phyloP scores from a whole-genome alignment of 2,113 vertebrate species.

The Ranitomeya imitator region DNA sequence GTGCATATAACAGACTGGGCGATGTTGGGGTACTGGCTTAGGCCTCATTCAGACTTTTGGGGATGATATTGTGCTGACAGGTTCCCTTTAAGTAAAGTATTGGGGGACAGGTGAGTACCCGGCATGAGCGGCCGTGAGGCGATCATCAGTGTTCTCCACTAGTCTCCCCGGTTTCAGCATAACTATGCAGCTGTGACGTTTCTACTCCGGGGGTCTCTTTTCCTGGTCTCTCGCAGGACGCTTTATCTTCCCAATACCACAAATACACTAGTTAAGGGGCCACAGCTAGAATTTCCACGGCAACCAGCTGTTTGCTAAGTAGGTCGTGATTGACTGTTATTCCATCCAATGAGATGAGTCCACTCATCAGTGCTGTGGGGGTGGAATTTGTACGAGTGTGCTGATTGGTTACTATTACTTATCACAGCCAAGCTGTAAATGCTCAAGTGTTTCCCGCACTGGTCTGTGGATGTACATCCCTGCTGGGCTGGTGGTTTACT shows the following conservation, averaged over 20 bases:
- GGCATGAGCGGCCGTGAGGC: too few species aligned
- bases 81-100: too few species aligned
- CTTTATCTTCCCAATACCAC: neutral
- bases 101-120: too few species aligned
- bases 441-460: too few species aligned
- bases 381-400: neutral
- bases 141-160: neutral
- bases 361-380: neutral
- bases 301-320: neutral
- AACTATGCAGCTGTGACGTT: neutral
- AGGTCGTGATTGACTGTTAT: neutral
- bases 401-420: conserved; percentile 7
- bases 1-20: too few species aligned
- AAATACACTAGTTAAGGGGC: conserved; percentile 13
- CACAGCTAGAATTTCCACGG: conserved; percentile 27
- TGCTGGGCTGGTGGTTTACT: too few species aligned
- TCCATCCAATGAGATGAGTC: neutral
- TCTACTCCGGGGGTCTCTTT: too few species aligned
- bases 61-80: too few species aligned
- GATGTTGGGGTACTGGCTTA: too few species aligned
- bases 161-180: neutral
- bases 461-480: too few species aligned
- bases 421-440: too few species aligned
- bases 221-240: neutral
- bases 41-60: too few species aligned